phyloP scores from a whole-genome alignment of 30 jellyfish, hydroid and myxozoan species.

The Chironex yamaguchii region DNA sequence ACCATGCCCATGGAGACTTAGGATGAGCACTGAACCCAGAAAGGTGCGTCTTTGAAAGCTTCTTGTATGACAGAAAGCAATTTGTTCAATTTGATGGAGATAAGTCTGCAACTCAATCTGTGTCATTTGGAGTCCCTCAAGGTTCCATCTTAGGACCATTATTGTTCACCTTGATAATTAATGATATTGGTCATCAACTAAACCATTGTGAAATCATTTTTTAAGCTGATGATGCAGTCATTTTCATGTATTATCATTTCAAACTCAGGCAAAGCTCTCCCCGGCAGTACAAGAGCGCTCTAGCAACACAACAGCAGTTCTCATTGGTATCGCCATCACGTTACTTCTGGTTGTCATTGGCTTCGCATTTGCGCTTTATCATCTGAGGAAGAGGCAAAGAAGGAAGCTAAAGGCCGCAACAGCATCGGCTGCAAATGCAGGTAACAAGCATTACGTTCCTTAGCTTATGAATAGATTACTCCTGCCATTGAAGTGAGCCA shows the following conservation, averaged over 20 bases:
- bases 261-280: neutral
- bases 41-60: conserved; percentile 30
- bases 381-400: conserved; percentile 67
- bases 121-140: conserved; percentile 43
- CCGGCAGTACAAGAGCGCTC: conserved; percentile 12
- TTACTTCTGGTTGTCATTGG: conserved; percentile 61
- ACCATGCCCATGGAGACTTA: conserved; percentile 54
- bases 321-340: conserved; percentile 73
- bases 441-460: no score
- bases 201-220: conserved; percentile 34
- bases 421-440: conserved; percentile 73
- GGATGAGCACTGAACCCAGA: conserved; percentile 37
- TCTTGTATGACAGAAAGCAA: conserved; percentile 7
- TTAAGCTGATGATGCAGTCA: conserved; percentile 60
- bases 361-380: conserved; percentile 62
- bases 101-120: conserved; percentile 15
- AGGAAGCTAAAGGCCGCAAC: conserved; percentile 81
- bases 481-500: no score
- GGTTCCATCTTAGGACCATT: conserved; percentile 56
- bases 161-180: conserved; percentile 11
- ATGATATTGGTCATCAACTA: conserved; percentile 38
- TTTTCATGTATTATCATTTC: neutral
- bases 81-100: conserved; percentile 5
- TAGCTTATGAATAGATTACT: no score
- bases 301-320: conserved; percentile 42